Evolutionary conservation across 2,888 invertebrate genomes (phyloP).

Genomic region (Kuschelorhynchus macadamiae): DNA sequence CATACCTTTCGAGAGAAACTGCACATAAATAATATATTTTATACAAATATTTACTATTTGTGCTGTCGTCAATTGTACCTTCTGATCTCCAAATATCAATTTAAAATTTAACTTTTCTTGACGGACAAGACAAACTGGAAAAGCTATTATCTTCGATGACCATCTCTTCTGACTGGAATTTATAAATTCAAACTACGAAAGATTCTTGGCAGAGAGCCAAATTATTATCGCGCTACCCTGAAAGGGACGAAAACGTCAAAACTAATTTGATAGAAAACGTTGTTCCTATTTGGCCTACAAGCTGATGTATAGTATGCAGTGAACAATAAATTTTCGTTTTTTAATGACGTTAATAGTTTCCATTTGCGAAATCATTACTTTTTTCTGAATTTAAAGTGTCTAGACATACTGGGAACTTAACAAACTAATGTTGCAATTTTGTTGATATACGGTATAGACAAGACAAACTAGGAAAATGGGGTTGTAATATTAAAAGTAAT

Average conservation of each 20-base stretch:
- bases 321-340: background rate
- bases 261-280: conserved; percentile 27
- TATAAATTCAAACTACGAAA: conserved; percentile 46
- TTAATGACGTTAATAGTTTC: background rate
- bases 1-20: no score
- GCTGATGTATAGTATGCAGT: background rate
- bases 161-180: conserved; percentile 41
- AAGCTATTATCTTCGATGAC: conserved; percentile 38
- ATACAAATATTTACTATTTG: no score
- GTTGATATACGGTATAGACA: no score
- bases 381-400: no score
- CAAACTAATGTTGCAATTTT: no score
- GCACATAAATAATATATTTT: no score
- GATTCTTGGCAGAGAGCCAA: conserved; percentile 41
- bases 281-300: background rate
- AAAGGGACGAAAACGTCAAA: conserved; percentile 30
- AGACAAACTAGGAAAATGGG: no score
- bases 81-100: no score
- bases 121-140: conserved; percentile 31
- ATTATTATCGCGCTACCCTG: conserved; percentile 25
- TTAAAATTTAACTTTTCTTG: conserved; percentile 18
- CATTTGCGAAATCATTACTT: no score
- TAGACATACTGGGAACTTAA: no score
- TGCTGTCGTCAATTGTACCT: no score
- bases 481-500: no score